Conservation (phyloP, 2,888 invertebrate species). For the Hyposoter didymator region DNA sequence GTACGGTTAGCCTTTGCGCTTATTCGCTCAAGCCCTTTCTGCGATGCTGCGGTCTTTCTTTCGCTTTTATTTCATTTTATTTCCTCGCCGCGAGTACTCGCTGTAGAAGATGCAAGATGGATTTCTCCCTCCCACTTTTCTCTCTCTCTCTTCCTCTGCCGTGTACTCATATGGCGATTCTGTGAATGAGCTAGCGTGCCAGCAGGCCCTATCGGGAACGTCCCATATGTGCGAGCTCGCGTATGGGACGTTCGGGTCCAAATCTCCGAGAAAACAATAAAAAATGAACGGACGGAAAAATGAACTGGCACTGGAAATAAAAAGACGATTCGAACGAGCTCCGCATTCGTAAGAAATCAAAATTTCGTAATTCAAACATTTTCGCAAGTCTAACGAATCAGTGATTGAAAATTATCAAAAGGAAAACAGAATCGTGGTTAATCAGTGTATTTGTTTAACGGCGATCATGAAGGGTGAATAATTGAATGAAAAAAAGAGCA, state of each 20-base stretch:
- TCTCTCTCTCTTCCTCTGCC: conserved; percentile 14
- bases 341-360: neutral
- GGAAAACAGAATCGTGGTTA: neutral
- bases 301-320: neutral
- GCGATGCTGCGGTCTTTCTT: conserved; percentile 44
- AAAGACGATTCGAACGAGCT: neutral
- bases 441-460: neutral
- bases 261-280: conserved; percentile 4
- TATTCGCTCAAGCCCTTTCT: conserved; percentile 26
- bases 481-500: neutral
- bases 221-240: conserved; percentile 16
- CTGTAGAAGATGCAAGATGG: conserved; percentile 63
- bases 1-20: conserved; percentile 51
- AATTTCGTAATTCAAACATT: neutral
- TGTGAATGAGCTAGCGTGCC: conserved; percentile 69
- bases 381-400: neutral
- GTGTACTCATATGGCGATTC: conserved; percentile 58
- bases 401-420: neutral
- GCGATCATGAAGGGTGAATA: neutral
- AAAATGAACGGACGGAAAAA: no score
- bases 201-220: conserved; percentile 24
- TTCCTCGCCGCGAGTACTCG: conserved; percentile 42
- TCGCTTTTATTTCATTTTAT: conserved; percentile 64
- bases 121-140: conserved; percentile 36
- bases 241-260: conserved; percentile 36